Evolutionary conservation across 2,797 vertebrate genomes (phyloP).

Genomic region (Crax fasciolata): DNA sequence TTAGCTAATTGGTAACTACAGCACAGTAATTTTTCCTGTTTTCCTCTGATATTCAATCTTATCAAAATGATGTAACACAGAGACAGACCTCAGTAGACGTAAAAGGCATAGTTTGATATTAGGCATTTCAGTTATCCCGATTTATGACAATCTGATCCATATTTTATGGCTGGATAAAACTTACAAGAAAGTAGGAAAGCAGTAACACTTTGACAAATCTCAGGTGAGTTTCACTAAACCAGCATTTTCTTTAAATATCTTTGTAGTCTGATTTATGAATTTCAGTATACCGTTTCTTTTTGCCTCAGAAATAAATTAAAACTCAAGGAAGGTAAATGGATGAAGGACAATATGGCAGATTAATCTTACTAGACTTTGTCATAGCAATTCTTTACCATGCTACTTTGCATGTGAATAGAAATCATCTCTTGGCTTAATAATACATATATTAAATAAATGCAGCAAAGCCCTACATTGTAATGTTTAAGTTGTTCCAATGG

Average conservation of each 20-base stretch:
- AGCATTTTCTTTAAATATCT: not conserved
- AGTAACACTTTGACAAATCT: not conserved
- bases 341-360: not conserved
- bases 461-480: not conserved
- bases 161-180: not conserved
- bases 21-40: not conserved
- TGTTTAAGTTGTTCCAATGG: not conserved
- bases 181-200: not conserved
- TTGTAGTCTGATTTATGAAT: not conserved
- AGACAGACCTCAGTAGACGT: not conserved
- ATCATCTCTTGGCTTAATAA: not conserved
- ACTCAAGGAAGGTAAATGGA: not conserved
- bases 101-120: not conserved
- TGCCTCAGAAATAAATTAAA: conserved; percentile 6
- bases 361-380: conserved; percentile 10
- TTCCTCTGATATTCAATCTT: not conserved
- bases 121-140: not conserved
- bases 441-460: not conserved
- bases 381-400: not conserved
- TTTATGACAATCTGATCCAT: not conserved
- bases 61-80: not conserved
- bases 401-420: not conserved
- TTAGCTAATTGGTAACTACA: not conserved
- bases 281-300: conserved; percentile 15
- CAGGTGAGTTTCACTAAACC: not conserved